phyloP scores from a whole-genome alignment of 1,140 invertebrate genomes.

The Drosophila quadrilineata region DNA sequence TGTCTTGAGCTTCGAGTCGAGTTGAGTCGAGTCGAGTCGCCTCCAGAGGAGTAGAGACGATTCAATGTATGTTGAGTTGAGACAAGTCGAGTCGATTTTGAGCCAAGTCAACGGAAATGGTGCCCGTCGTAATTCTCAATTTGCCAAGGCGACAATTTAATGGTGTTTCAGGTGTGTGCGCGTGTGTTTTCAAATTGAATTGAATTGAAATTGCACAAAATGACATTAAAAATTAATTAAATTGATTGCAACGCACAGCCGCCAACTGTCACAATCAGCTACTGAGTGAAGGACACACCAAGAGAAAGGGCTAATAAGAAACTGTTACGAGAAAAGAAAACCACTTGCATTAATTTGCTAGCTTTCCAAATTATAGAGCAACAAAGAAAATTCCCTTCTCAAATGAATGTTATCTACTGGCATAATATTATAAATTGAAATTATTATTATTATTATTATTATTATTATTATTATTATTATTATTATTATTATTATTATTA shows the following conservation, averaged over 20 bases:
- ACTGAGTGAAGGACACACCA: too few relatives aligned
- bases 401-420: too few relatives aligned
- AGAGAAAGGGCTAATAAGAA: conserved; percentile 11
- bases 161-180: conserved; percentile 66
- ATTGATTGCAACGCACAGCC: conserved; percentile 61
- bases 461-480: too few relatives aligned
- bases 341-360: conserved; percentile 24
- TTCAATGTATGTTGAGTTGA: too few relatives aligned
- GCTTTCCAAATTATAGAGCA: not conserved
- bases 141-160: conserved; percentile 77
- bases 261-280: conserved; percentile 45
- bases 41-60: conserved; percentile 3
- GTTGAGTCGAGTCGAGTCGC: conserved; percentile 44
- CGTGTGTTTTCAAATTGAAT: conserved; percentile 72
- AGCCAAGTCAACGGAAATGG: conserved; percentile 40
- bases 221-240: conserved; percentile 79
- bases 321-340: not conserved
- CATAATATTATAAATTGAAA: too few relatives aligned
- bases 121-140: conserved; percentile 73
- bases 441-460: too few relatives aligned
- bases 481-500: too few relatives aligned
- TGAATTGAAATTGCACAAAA: conserved; percentile 73
- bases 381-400: too few relatives aligned
- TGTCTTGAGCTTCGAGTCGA: conserved; percentile 62
- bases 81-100: conserved; percentile 19